phyloP scores from a whole-genome alignment of 2,797 vertebrate species.

The Falco cherrug region DNA sequence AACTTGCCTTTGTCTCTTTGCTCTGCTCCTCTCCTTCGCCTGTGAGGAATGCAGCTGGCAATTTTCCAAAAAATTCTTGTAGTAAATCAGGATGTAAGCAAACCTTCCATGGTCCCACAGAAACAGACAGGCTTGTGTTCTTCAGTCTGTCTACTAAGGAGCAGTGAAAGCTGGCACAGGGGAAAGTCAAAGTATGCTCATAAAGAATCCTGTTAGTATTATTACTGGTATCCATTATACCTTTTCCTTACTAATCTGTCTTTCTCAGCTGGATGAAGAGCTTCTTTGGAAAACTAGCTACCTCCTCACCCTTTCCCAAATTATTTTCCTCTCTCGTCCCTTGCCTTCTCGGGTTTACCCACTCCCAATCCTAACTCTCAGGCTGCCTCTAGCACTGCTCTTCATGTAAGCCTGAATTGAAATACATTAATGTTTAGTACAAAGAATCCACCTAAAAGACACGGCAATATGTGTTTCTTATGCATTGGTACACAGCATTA shows the following conservation, averaged over 20 bases:
- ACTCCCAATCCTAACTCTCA: background rate
- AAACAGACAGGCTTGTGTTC: background rate
- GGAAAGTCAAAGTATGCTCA: background rate
- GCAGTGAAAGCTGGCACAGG: background rate
- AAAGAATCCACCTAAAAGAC: background rate
- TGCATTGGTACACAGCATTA: background rate
- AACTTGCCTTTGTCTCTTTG: background rate
- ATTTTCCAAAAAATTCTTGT: background rate
- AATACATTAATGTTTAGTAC: background rate
- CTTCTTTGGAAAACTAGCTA: background rate
- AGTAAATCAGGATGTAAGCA: background rate
- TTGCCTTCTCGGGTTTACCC: background rate
- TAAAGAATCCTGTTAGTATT: background rate
- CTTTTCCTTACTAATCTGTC: background rate
- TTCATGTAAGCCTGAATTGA: background rate
- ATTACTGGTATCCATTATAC: background rate
- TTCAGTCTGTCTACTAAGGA: background rate
- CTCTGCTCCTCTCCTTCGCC: background rate
- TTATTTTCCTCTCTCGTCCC: background rate
- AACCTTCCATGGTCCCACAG: background rate
- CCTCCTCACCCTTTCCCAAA: background rate
- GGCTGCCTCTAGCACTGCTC: background rate
- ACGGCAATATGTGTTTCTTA: background rate
- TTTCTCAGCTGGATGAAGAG: background rate
- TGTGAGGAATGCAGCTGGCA: background rate